A percentile compares a stretch with the other conserved stretches of the same genome.
These are phyloP conservation scores for Gadus chalcogrammus DNA, from an alignment of 2,113 vertebrate species.

Conservation along the genomic window DNA sequence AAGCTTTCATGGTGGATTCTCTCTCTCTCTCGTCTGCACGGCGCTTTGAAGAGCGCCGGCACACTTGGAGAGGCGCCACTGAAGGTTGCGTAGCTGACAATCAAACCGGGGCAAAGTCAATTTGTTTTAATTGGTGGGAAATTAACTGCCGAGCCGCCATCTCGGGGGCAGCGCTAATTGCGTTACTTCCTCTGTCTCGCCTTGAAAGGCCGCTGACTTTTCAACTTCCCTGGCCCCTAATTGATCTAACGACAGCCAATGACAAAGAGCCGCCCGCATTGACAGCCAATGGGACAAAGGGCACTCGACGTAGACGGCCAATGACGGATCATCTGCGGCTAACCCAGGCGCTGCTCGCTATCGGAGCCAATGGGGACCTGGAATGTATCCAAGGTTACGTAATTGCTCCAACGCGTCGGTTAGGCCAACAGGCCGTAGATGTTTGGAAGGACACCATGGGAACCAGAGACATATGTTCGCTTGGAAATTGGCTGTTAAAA, in stretches of 20 bases:
- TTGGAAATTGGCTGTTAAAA: constrained; percentile 23
- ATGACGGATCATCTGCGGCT: no score
- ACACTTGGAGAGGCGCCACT: constrained; percentile 48
- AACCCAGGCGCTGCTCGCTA: no score
- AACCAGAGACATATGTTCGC: constrained; percentile 29
- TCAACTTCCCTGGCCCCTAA: constrained; percentile 3
- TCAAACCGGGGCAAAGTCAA: constrained; percentile 38
- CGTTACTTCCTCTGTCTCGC: constrained; percentile 23
- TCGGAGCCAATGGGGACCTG: no score
- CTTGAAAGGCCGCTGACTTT: constrained; percentile 1
- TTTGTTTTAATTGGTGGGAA: constrained; percentile 39
- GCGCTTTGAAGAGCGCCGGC: constrained; percentile 52
- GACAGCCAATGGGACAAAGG: no score
- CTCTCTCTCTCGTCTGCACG: constrained; percentile 27
- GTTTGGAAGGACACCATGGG: neutral
- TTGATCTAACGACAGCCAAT: constrained; percentile 15
- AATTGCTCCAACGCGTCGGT: neutral
- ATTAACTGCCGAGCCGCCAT: constrained; percentile 43
- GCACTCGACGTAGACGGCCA: no score
- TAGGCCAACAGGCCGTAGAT: constrained; percentile 12
- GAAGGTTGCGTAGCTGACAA: constrained; percentile 44
- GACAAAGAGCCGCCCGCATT: neutral
- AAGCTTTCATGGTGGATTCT: constrained; percentile 33
- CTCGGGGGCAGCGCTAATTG: constrained; percentile 30
- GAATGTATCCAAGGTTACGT: no score